Conservation (phyloP, 2,888 invertebrate species). For the Rhodophaea formosa region DNA sequence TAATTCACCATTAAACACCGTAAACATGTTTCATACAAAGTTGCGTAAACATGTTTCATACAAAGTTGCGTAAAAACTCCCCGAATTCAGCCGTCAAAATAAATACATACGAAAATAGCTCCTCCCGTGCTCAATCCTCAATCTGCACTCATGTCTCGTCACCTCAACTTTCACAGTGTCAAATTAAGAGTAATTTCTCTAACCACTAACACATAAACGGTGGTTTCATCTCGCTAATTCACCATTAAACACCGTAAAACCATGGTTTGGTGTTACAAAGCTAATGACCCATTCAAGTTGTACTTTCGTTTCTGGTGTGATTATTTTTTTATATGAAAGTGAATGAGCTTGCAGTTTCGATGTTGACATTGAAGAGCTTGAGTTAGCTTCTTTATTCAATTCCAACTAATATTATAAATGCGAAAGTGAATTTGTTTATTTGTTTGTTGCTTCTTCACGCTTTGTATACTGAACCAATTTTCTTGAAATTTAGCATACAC, state of each 20-base stretch:
- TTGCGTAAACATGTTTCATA: too few species aligned
- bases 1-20: conserved; percentile 39
- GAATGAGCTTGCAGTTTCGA: background rate
- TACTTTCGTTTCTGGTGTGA: background rate
- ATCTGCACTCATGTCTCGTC: conserved; percentile 23
- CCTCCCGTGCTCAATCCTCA: background rate
- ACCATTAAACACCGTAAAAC: conserved; percentile 33
- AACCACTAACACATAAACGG: conserved; percentile 48
- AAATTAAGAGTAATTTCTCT: conserved; percentile 50
- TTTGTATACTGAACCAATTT: too few species aligned
- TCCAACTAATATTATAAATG: too few species aligned
- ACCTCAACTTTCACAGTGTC: conserved; percentile 44
- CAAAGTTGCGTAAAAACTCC: too few species aligned
- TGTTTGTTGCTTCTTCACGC: too few species aligned
- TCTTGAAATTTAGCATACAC: too few species aligned
- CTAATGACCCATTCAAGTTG: conserved; percentile 5
- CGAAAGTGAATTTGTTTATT: too few species aligned
- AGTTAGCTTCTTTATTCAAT: too few species aligned
- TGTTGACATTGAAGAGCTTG: background rate
- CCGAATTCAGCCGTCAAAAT: too few species aligned
- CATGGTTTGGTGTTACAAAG: conserved; percentile 3
- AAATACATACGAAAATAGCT: too few species aligned
- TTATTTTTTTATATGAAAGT: conserved; percentile 1
- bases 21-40: too few species aligned
- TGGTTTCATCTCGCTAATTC: conserved; percentile 38